phyloP scores from a whole-genome alignment of 2,113 vertebrate species.

The Dissostichus mawsoni region DNA sequence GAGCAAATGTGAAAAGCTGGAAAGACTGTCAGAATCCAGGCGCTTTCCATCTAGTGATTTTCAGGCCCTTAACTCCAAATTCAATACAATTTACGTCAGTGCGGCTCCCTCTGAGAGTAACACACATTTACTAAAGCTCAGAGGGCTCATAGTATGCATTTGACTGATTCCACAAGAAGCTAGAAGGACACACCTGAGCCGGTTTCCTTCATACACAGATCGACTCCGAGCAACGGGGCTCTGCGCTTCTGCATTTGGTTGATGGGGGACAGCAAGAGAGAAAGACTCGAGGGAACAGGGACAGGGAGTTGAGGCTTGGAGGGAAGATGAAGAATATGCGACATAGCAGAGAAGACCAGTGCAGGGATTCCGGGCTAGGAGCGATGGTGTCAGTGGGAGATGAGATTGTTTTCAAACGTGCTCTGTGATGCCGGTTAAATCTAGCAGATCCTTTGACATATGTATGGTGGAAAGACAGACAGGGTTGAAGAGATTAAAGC shows the following conservation, averaged over 20 bases:
- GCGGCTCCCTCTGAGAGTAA: constrained; percentile 14
- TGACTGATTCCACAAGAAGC: constrained; percentile 45
- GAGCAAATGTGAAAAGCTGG: background rate
- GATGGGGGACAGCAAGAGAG: constrained; percentile 5
- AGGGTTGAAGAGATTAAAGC: constrained; percentile 37
- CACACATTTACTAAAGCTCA: constrained; percentile 39
- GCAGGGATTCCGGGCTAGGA: constrained; percentile 12
- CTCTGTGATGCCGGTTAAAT: constrained; percentile 50
- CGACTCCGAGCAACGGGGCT: constrained; percentile 28
- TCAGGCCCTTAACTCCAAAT: constrained; percentile 31
- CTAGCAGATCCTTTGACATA: constrained; percentile 53
- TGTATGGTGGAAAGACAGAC: constrained; percentile 41
- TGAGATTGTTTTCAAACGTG: constrained; percentile 49
- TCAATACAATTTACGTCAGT: constrained; percentile 50
- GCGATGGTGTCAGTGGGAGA: constrained; percentile 7
- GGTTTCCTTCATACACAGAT: constrained; percentile 19
- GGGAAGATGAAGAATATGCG: constrained; percentile 31
- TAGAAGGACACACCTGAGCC: constrained; percentile 51
- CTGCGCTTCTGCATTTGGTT: constrained; percentile 13
- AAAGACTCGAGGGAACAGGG: constrained; percentile 11
- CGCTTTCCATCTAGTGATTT: constrained; percentile 11
- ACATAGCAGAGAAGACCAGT: constrained; percentile 34
- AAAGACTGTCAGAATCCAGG: constrained; percentile 20
- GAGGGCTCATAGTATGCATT: constrained; percentile 23
- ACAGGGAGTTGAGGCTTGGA: constrained; percentile 37